phyloP scores from a whole-genome alignment of 2,888 invertebrate genomes.

The Cosmorhoe ocellata region DNA sequence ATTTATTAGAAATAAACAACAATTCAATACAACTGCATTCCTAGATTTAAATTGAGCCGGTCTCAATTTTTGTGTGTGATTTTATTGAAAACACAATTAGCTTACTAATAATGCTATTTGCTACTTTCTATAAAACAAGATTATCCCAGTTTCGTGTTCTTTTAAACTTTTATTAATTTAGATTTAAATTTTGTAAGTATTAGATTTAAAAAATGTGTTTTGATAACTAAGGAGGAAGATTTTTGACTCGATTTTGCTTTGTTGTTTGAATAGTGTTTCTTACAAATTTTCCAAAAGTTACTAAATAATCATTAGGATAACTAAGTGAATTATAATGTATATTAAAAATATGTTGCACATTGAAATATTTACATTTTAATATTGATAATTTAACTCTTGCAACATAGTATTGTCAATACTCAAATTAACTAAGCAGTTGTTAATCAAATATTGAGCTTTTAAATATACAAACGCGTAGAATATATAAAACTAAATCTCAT shows the following conservation, averaged over 20 bases:
- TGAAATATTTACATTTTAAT: conserved; percentile 1
- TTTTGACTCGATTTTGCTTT: not conserved
- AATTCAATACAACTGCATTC: conserved; percentile 43
- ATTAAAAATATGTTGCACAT: conserved; percentile 4
- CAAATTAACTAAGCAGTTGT: not conserved
- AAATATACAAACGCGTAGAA: conserved; percentile 10
- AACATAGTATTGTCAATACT: conserved; percentile 9
- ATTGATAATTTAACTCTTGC: not conserved
- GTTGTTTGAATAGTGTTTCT: not conserved
- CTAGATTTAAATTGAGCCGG: conserved; percentile 50
- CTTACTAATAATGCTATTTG: not conserved
- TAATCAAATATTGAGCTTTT: conserved; percentile 17
- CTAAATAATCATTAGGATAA: conserved; percentile 1
- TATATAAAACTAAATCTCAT: not conserved
- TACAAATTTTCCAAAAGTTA: not conserved
- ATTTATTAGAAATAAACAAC: conserved; percentile 29
- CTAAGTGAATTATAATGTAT: not conserved
- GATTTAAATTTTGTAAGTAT: too few species aligned
- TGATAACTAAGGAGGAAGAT: not conserved
- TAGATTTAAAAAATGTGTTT: not conserved
- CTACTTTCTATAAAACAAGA: too few species aligned
- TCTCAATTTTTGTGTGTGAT: conserved; percentile 38
- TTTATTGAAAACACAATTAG: not conserved
- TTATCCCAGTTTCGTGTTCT: not conserved
- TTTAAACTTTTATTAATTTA: not conserved